phyloP scores from a whole-genome alignment of 2,888 invertebrate species.

The Steromphala cineraria region DNA sequence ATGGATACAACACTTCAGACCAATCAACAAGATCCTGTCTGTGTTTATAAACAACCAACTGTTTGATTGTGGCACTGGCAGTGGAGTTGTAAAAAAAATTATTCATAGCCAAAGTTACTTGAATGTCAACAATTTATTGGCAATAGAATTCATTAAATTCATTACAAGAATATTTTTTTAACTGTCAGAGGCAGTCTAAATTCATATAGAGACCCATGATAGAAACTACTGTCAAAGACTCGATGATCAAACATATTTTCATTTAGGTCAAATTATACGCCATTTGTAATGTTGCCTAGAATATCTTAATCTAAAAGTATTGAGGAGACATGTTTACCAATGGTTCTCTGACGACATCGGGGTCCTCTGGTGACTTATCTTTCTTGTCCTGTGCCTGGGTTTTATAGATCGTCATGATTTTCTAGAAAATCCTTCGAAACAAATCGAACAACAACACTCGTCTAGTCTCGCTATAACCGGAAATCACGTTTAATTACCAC shows the following conservation, averaged over 20 bases:
- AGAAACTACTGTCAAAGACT: neutral
- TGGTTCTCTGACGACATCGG: conserved; percentile 43
- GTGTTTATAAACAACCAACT: too few species aligned
- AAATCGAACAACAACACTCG: neutral
- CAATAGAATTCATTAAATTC: too few species aligned
- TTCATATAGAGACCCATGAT: neutral
- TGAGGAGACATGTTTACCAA: conserved; percentile 37
- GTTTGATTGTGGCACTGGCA: too few species aligned
- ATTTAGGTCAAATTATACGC: conserved; percentile 6
- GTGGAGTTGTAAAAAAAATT: too few species aligned
- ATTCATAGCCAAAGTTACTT: too few species aligned
- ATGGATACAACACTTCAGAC: too few species aligned
- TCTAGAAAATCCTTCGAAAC: neutral
- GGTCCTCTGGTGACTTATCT: conserved; percentile 33
- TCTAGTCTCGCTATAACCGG: conserved; percentile 7
- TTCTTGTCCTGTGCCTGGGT: conserved; percentile 42
- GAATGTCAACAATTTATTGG: too few species aligned
- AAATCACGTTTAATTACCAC: neutral
- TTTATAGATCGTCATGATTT: conserved; percentile 49
- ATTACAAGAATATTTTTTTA: too few species aligned
- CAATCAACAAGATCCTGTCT: too few species aligned
- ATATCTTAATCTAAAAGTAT: neutral
- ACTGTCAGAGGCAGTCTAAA: too few species aligned
- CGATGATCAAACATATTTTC: neutral
- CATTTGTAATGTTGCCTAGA: neutral